A percentile compares a stretch with the other conserved stretches of the same genome.
Evolutionary conservation across 1,140 invertebrate species (phyloP).

Genomic region (Drosophila watanabei): DNA sequence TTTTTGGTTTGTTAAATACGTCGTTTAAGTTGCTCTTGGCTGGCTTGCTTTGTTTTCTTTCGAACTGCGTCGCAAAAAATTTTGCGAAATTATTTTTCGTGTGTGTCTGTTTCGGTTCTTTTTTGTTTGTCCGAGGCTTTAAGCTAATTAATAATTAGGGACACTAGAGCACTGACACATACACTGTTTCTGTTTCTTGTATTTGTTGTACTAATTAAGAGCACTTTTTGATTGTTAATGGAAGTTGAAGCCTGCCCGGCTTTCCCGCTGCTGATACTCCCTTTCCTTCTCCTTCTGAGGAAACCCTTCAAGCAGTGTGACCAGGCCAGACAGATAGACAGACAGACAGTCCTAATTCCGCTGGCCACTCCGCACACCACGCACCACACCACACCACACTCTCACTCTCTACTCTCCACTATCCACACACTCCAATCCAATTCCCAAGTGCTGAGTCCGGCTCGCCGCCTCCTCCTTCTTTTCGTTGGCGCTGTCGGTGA

Average conservation of each 20-base stretch:
- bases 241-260: neutral
- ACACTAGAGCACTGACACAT: slow-evolving; percentile 29
- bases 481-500: slow-evolving; percentile 80
- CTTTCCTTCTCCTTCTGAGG: neutral
- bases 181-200: slow-evolving; percentile 14
- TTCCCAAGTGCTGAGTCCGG: slow-evolving; percentile 49
- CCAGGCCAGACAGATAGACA: slow-evolving; percentile 48
- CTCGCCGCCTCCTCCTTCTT: slow-evolving; percentile 81
- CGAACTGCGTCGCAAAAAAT: slow-evolving; percentile 75
- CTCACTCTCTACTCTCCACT: neutral
- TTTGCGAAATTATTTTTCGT: slow-evolving; percentile 58
- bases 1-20: slow-evolving; percentile 52
- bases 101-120: slow-evolving; percentile 34
- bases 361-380: slow-evolving; percentile 11
- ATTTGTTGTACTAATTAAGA: slow-evolving; percentile 7
- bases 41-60: slow-evolving; percentile 50
- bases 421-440: slow-evolving; percentile 16
- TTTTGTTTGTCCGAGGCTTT: slow-evolving; percentile 46
- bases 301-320: slow-evolving; percentile 27
- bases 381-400: neutral
- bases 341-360: slow-evolving; percentile 32
- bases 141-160: slow-evolving; percentile 71
- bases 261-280: neutral
- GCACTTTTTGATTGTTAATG: slow-evolving; percentile 7
- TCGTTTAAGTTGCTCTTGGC: slow-evolving; percentile 63